A percentile compares a stretch with the other conserved stretches of the same genome.
Evolutionary conservation across 1,140 invertebrate genomes (phyloP).

Genomic region (Pemphigus obesinymphae): DNA sequence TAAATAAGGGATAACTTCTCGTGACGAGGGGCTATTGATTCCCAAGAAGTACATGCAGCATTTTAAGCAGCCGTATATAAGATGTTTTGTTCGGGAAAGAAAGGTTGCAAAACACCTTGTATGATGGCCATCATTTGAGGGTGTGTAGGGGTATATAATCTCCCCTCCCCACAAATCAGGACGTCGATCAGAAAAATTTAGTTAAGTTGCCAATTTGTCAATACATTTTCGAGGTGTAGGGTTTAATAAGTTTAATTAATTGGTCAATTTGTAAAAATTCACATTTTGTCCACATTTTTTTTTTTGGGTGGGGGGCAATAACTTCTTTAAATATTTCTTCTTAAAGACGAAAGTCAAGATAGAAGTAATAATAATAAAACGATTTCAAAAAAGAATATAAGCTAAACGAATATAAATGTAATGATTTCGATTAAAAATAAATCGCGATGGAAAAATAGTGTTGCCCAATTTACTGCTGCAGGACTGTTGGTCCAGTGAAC

Average conservation of each 20-base stretch:
- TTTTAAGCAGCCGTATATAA: conserved; percentile 1
- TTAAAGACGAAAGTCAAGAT: neutral
- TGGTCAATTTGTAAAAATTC: too few species aligned
- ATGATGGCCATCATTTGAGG: too few species aligned
- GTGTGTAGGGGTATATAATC: too few species aligned
- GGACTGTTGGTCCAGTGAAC: conserved; percentile 27
- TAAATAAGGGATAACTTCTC: neutral
- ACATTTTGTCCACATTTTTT: too few species aligned
- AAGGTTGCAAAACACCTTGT: neutral
- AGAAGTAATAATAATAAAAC: neutral
- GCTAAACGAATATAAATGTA: conserved; percentile 1
- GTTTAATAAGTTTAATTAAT: too few species aligned
- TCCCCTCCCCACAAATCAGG: too few species aligned
- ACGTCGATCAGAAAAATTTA: too few species aligned
- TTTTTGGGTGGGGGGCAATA: too few species aligned
- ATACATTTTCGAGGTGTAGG: too few species aligned
- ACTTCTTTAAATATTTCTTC: too few species aligned
- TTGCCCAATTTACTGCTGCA: too few species aligned
- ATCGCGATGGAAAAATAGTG: neutral
- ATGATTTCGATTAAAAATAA: conserved; percentile 21
- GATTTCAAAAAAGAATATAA: neutral
- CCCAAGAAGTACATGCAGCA: neutral
- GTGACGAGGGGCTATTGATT: conserved; percentile 14
- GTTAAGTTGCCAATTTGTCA: too few species aligned
- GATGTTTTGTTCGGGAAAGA: conserved; percentile 2